Conservation (phyloP, 1,140 invertebrate species). For the Calycopis cecrops region DNA sequence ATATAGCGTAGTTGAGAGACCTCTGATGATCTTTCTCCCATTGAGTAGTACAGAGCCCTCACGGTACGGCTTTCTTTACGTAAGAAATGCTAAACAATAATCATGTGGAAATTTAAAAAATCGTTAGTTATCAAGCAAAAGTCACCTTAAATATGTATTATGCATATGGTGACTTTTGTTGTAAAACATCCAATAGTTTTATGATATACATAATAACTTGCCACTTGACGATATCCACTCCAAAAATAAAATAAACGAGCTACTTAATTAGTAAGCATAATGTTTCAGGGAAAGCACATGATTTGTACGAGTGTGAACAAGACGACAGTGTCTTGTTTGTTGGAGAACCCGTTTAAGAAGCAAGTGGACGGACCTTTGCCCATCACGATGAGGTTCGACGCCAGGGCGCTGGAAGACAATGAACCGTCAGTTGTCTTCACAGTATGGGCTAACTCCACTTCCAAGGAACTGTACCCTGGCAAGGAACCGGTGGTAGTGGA, state of each 20-base stretch:
- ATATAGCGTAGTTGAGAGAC: too few relatives aligned
- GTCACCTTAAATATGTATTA: too few relatives aligned
- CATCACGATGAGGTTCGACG: conserved; percentile 87
- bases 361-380: conserved; percentile 72
- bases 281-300: conserved; percentile 74
- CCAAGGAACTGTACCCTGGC: conserved; percentile 77
- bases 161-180: too few relatives aligned
- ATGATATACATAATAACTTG: too few relatives aligned
- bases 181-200: too few relatives aligned
- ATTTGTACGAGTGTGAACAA: conserved; percentile 84
- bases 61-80: too few relatives aligned
- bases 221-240: conserved; percentile 6
- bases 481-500: conserved; percentile 75
- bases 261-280: conserved; percentile 2
- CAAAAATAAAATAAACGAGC: too few relatives aligned
- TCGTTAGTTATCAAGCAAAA: too few relatives aligned
- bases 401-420: conserved; percentile 81
- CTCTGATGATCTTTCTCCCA: too few relatives aligned
- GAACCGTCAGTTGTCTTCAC: conserved; percentile 82
- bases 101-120: too few relatives aligned
- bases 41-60: too few relatives aligned
- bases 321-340: conserved; percentile 84
- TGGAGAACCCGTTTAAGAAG: conserved; percentile 93
- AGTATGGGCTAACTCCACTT: conserved; percentile 92
- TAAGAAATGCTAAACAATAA: too few relatives aligned